phyloP scores from a whole-genome alignment of 2,113 vertebrate genomes.

The Callopanchax toddi region DNA sequence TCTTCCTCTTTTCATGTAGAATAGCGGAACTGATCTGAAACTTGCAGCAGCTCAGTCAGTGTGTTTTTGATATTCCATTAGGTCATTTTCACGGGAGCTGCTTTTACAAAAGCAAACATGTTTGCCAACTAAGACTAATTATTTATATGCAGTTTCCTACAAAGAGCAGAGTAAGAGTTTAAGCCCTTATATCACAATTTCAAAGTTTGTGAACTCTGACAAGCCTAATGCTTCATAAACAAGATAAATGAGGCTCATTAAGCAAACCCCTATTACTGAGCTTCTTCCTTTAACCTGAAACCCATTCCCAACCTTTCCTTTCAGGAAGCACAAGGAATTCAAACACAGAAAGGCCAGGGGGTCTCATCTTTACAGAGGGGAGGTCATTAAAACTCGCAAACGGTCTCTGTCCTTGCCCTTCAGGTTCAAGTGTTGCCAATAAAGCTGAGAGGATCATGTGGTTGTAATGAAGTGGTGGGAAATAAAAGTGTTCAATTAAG shows the following conservation, averaged over 20 bases:
- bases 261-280: conserved; percentile 1
- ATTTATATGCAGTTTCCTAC: conserved; percentile 31
- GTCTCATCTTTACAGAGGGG: conserved; percentile 52
- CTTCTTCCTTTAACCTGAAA: conserved; percentile 30
- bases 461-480: conserved; percentile 67
- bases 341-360: conserved; percentile 41
- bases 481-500: conserved; percentile 63
- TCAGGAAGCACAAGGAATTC: conserved; percentile 65
- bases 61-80: neutral
- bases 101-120: no score
- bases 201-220: no score
- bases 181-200: no score
- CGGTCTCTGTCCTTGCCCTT: conserved; percentile 37
- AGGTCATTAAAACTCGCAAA: conserved; percentile 52
- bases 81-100: no score
- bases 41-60: conserved; percentile 10
- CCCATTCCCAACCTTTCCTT: conserved; percentile 42
- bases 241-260: conserved; percentile 18
- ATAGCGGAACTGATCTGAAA: conserved; percentile 49
- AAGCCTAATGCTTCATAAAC: neutral
- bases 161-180: conserved; percentile 7
- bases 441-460: conserved; percentile 67
- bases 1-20: conserved; percentile 48
- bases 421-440: conserved; percentile 45
- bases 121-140: conserved; percentile 26